These are phyloP conservation scores for Stomatorhinus walkeri DNA, from an alignment of 2,797 vertebrate species.

Conservation along the genomic window DNA sequence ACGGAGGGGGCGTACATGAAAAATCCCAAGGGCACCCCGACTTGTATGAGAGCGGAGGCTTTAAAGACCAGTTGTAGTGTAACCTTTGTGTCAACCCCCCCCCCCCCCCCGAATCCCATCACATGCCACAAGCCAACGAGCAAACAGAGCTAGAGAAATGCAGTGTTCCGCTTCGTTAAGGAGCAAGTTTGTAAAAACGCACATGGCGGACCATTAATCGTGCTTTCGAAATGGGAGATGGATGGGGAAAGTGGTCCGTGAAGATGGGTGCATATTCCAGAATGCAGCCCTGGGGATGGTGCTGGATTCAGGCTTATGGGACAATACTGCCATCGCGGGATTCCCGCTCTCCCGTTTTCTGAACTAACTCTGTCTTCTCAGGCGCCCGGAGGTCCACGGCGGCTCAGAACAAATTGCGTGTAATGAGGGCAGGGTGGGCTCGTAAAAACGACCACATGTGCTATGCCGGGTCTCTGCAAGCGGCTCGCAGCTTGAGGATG, in stretches of 20 bases:
- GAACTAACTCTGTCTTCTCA: constrained; percentile 38
- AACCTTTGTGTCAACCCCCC: not conserved
- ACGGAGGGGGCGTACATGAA: not conserved
- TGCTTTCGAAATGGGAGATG: not conserved
- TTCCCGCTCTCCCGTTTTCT: not conserved
- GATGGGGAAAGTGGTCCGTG: not conserved
- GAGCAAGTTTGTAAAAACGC: not conserved
- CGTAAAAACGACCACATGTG: constrained; percentile 48
- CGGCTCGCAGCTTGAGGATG: constrained; percentile 1
- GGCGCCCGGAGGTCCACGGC: constrained; percentile 30
- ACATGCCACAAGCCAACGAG: not conserved
- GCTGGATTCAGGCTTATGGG: not conserved
- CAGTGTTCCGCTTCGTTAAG: not conserved
- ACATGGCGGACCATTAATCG: not conserved
- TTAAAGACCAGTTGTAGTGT: not conserved
- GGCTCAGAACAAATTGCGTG: constrained; percentile 52
- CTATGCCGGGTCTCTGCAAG: constrained; percentile 26
- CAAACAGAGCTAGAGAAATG: not conserved
- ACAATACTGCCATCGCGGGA: not conserved
- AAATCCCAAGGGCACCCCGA: not conserved
- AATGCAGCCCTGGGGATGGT: not conserved
- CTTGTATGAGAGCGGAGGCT: not conserved
- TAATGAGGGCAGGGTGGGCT: constrained; percentile 44
- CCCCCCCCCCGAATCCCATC: not conserved
- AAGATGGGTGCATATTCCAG: not conserved